Evolutionary conservation across 2,113 vertebrate species (phyloP), one percentile per base, ranked within the genome.

Genomic region (Phaethon lepturus): DNA sequence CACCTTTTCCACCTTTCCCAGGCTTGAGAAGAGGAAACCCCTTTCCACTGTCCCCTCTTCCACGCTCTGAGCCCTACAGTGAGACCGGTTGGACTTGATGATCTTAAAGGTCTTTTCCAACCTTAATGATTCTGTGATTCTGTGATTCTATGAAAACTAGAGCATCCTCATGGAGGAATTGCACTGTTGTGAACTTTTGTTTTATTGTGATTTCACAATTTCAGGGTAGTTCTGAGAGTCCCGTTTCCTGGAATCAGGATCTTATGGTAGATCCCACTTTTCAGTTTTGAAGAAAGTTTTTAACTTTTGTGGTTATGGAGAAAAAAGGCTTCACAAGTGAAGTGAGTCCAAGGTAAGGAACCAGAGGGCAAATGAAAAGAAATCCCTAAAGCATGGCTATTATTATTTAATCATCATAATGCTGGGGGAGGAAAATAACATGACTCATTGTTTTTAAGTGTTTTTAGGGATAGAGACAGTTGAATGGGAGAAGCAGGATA

Each of bases 331-430:
- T 85, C 18, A 35, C 2, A 0, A 66, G 17, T 73, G 53, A 94
- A 96, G n/a, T 26, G 31, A 66, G 40, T 50, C 64, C 66, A 81
- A 91, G 15, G 28, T 82, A 78, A 72, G 69, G n/a, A 95, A 44
- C 8, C 38, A 94, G 56, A 84, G 96, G 19, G 12, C 23, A 88
- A 90, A 92, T 79, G 75, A 90, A 79, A 91, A 86, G 9, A 90
- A 91, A 75, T 69, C 10, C 17, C 17, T 79, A 88, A 76, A 56
- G 4, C 8, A 40, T 42, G 6, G 52, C 20, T 85, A 66, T 68
- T 84, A 64, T 81, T 93, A 73, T 90, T 69, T 76, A 86, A 92
- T 76, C 24, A 50, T n/a, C 19, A 26, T 20, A 78, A 66, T 78
- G 13, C 55, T 66, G 16, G 31, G 4, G 17, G 14, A 84, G 19